phyloP scores from a whole-genome alignment of 2,888 invertebrate species.

The Agrilus cyanescens region DNA sequence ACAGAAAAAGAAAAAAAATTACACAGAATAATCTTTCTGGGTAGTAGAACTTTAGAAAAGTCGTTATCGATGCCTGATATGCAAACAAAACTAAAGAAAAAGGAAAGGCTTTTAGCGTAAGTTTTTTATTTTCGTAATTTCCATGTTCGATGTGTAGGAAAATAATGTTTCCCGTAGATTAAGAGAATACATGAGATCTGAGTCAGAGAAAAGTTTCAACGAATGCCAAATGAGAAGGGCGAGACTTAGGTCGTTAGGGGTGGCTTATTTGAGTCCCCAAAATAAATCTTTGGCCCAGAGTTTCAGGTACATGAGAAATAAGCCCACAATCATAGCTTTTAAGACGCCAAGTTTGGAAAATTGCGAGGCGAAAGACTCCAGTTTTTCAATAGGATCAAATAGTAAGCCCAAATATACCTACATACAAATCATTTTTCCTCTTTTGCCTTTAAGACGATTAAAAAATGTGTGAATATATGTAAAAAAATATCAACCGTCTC shows the following conservation, averaged over 20 bases:
- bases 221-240: conserved; percentile 53
- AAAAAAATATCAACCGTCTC: no score
- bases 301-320: conserved; percentile 81
- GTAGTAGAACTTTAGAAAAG: conserved; percentile 52
- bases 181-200: conserved; percentile 61
- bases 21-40: conserved; percentile 41
- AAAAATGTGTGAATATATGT: no score
- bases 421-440: no score
- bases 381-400: conserved; percentile 44
- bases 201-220: conserved; percentile 68
- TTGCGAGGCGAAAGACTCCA: conserved; percentile 45
- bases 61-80: conserved; percentile 78
- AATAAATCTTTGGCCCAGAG: conserved; percentile 72
- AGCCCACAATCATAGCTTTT: conserved; percentile 80
- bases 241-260: conserved; percentile 49
- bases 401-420: conserved; percentile 32
- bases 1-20: conserved; percentile 39
- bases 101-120: conserved; percentile 59
- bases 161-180: conserved; percentile 38
- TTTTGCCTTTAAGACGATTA: no score
- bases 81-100: conserved; percentile 59
- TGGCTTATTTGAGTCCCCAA: conserved; percentile 63
- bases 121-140: conserved; percentile 27
- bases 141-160: not conserved
- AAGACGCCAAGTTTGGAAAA: conserved; percentile 71